These are phyloP conservation scores for Ditylenchus weischeri DNA, from an alignment of 2,888 invertebrate species.

Conservation along the genomic window DNA sequence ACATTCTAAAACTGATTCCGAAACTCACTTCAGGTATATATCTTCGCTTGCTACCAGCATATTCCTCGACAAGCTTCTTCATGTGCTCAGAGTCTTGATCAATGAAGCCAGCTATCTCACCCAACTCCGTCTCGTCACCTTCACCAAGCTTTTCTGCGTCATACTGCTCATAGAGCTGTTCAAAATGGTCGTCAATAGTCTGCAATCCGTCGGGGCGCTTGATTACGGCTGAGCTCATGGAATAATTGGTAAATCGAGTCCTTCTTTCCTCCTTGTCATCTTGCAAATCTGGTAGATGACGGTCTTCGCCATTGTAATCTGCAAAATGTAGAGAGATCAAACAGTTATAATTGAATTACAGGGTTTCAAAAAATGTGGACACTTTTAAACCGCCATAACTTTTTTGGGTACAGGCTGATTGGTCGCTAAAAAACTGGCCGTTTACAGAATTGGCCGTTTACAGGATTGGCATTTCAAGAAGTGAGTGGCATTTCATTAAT, in stretches of 20 bases:
- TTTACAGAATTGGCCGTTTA: too few relatives aligned
- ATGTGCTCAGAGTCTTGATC: conserved; percentile 19
- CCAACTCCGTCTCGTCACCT: conserved; percentile 70
- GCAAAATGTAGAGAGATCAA: not conserved
- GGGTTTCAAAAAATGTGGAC: too few relatives aligned
- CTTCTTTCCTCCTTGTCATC: conserved; percentile 60
- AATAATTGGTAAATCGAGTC: conserved; percentile 85
- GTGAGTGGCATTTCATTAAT: too few relatives aligned
- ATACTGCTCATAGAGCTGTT: conserved; percentile 79
- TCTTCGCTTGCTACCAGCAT: conserved; percentile 13
- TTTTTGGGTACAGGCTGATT: too few relatives aligned
- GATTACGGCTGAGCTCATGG: conserved; percentile 86
- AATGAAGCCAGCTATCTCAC: conserved; percentile 1
- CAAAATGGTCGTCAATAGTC: conserved; percentile 81
- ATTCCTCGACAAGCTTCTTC: conserved; percentile 16
- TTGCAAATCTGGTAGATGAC: not conserved
- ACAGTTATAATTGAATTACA: too few relatives aligned
- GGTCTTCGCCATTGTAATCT: not conserved
- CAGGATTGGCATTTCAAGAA: too few relatives aligned
- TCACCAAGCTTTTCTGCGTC: conserved; percentile 85
- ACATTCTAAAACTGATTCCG: too few relatives aligned
- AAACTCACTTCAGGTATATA: conserved; percentile 12
- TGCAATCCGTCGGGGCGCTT: conserved; percentile 73
- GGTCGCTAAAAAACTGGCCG: too few relatives aligned
- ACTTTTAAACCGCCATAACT: too few relatives aligned